phyloP scores from a whole-genome alignment of 2,797 vertebrate genomes.

The Neoniphon sammara region DNA sequence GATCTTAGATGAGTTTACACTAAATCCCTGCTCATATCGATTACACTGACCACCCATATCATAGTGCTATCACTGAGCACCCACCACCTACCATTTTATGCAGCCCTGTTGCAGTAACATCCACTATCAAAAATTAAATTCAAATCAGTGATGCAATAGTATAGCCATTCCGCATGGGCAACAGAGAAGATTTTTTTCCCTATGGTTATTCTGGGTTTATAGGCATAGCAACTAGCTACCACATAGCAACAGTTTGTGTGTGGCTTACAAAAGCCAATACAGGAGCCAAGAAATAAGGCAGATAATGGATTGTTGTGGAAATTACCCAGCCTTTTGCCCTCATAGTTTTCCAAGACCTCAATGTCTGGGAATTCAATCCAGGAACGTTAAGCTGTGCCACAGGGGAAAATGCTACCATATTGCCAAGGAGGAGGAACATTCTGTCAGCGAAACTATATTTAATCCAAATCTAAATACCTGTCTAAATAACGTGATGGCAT shows the following conservation, averaged over 20 bases:
- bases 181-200: conserved; percentile 19
- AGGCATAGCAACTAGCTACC: conserved; percentile 66
- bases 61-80: too few species aligned
- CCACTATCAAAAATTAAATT: not conserved
- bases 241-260: conserved; percentile 65
- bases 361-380: conserved; percentile 59
- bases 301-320: conserved; percentile 39
- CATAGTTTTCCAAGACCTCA: conserved; percentile 49
- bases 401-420: conserved; percentile 31
- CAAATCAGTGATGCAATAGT: conserved; percentile 36
- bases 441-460: conserved; percentile 24
- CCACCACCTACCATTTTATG: too few species aligned
- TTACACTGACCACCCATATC: too few species aligned
- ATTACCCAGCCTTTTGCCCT: conserved; percentile 36
- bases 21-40: too few species aligned
- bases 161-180: conserved; percentile 26
- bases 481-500: not conserved
- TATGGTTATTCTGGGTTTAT: conserved; percentile 62
- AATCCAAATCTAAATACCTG: conserved; percentile 5
- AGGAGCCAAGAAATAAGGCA: conserved; percentile 31
- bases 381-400: conserved; percentile 63
- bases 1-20: too few species aligned
- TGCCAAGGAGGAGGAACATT: conserved; percentile 30
- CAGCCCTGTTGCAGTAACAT: not conserved
- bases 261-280: conserved; percentile 38